Percentiles rank a stretch among this genome's conserved stretches.
Conservation (phyloP, 2,888 invertebrate genomes). For the Orthonychiurus folsomi region DNA sequence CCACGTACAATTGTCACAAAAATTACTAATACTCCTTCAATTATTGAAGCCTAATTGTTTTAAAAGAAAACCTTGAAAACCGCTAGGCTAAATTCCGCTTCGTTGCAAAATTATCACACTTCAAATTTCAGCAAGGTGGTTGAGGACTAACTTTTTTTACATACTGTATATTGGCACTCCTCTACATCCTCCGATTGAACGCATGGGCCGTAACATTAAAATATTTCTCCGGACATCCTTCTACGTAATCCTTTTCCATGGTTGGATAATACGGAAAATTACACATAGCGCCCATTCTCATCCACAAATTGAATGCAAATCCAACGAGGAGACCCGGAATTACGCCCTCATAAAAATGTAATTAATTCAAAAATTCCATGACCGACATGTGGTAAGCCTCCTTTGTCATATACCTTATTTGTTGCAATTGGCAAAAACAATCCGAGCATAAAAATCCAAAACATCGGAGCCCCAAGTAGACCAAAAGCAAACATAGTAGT, state of each 20-base stretch:
- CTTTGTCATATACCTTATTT: background rate
- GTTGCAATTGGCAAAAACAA: slow-evolving; percentile 4
- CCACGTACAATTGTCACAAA: no score
- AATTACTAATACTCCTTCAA: no score
- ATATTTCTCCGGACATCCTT: slow-evolving; percentile 10
- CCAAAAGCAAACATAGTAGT: slow-evolving; percentile 9
- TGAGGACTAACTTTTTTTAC: no score
- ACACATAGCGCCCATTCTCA: background rate
- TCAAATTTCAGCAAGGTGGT: no score
- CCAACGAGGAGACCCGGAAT: background rate
- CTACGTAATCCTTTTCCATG: slow-evolving; percentile 9
- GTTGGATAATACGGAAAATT: slow-evolving; percentile 7
- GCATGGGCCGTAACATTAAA: slow-evolving; percentile 7
- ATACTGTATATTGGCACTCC: no score
- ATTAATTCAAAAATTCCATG: background rate
- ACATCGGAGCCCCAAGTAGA: slow-evolving; percentile 11
- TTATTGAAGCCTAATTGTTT: no score
- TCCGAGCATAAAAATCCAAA: slow-evolving; percentile 10
- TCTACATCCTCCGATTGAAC: no score
- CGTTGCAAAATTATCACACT: no score
- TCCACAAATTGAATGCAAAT: slow-evolving; percentile 13
- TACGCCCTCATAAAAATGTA: slow-evolving; percentile 5
- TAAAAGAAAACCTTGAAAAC: no score
- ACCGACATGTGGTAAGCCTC: no score
- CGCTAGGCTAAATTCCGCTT: no score